Conservation (phyloP, 2,113 vertebrate species). For the Cynoglossus semilaevis region DNA sequence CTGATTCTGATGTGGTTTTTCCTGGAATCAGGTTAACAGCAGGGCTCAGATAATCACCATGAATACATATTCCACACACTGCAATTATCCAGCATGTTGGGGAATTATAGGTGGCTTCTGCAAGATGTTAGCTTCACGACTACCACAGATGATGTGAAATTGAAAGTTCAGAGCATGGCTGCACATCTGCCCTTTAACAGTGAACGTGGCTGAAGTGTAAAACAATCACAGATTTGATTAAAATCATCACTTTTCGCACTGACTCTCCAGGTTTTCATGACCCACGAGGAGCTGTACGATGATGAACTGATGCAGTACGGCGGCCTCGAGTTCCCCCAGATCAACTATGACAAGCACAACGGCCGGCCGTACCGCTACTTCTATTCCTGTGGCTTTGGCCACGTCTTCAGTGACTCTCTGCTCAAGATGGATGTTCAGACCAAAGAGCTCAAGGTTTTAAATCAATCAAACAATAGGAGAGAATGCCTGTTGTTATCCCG, state of each 20-base stretch:
- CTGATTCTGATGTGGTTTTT: neutral
- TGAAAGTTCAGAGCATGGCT: neutral
- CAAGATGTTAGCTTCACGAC: conserved; percentile 45
- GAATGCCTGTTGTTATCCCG: conserved; percentile 26
- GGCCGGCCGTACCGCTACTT: conserved; percentile 84
- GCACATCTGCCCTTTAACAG: neutral
- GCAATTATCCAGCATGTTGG: conserved; percentile 49
- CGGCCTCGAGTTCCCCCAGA: conserved; percentile 90
- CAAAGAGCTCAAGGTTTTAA: conserved; percentile 85
- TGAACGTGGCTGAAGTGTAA: neutral
- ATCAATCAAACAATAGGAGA: conserved; percentile 26
- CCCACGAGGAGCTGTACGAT: conserved; percentile 81
- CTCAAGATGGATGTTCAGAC: conserved; percentile 87
- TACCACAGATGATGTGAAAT: conserved; percentile 29
- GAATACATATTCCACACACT: conserved; percentile 33
- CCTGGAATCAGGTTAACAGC: conserved; percentile 25
- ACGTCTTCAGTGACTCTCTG: conserved; percentile 85
- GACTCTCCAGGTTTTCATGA: conserved; percentile 82
- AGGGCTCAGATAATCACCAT: conserved; percentile 37
- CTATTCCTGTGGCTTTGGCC: conserved; percentile 86
- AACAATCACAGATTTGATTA: neutral
- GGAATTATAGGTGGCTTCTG: conserved; percentile 37
- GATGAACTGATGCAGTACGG: conserved; percentile 80
- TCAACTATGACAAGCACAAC: conserved; percentile 82
- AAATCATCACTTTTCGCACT: neutral